Percentiles rank a stretch among this genome's conserved stretches.
phyloP scores from a whole-genome alignment of 2,888 invertebrate species.

The Acanthosoma haemorrhoidale region DNA sequence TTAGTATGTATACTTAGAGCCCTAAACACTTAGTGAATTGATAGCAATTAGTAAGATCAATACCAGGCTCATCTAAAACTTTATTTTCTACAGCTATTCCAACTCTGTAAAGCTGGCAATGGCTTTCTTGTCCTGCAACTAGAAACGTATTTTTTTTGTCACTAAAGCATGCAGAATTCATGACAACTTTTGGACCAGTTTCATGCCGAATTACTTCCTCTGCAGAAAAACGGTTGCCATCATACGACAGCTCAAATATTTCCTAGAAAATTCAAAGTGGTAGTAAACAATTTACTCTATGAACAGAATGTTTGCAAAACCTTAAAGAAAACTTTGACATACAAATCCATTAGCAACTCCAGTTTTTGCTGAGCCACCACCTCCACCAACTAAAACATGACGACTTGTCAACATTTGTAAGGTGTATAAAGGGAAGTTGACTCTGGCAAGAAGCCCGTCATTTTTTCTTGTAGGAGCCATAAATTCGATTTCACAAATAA shows the following conservation, averaged over 20 bases:
- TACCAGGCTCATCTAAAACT: slow-evolving; percentile 35
- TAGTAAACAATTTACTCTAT: background rate
- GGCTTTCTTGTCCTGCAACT: slow-evolving; percentile 86
- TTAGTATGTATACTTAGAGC: background rate
- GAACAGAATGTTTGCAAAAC: background rate
- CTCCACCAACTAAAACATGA: slow-evolving; percentile 93
- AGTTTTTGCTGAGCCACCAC: slow-evolving; percentile 94
- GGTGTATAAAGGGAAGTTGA: slow-evolving; percentile 90
- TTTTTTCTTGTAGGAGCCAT: slow-evolving; percentile 55
- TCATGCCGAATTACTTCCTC: slow-evolving; percentile 85
- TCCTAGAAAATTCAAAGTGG: slow-evolving; percentile 58
- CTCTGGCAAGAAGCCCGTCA: slow-evolving; percentile 62
- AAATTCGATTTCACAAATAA: slow-evolving; percentile 39
- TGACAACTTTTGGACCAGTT: slow-evolving; percentile 82
- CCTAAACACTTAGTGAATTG: background rate
- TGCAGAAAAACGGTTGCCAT: slow-evolving; percentile 75
- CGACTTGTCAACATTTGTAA: slow-evolving; percentile 84
- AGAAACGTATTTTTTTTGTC: slow-evolving; percentile 70
- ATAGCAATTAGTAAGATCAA: background rate
- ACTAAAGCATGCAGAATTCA: slow-evolving; percentile 78
- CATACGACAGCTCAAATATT: slow-evolving; percentile 84
- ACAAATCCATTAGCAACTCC: slow-evolving; percentile 97
- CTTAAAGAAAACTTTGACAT: slow-evolving; percentile 51
- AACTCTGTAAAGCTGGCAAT: slow-evolving; percentile 79
- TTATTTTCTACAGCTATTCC: slow-evolving; percentile 48